Evolutionary conservation across 1,140 invertebrate species (phyloP).

Genomic region (Battus philenor): DNA sequence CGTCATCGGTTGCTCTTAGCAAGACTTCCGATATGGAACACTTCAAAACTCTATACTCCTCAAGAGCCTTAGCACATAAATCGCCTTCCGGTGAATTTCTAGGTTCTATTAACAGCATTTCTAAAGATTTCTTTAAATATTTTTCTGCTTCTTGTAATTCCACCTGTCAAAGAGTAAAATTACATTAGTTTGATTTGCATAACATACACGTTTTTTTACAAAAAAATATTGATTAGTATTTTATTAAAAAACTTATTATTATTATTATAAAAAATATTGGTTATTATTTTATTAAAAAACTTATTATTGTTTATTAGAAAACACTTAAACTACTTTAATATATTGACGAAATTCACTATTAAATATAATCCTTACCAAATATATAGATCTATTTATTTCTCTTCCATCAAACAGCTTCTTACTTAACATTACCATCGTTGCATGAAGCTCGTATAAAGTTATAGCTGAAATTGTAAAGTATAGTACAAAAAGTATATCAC

Average conservation of each 20-base stretch:
- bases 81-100: constrained; percentile 82
- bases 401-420: constrained; percentile 77
- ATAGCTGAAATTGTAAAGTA: constrained; percentile 76
- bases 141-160: constrained; percentile 76
- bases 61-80: constrained; percentile 80
- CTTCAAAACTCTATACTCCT: constrained; percentile 80
- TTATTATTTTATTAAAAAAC: no score
- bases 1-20: constrained; percentile 48
- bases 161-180: constrained; percentile 36
- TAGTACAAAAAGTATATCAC: neutral
- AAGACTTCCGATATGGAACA: constrained; percentile 75
- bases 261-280: no score
- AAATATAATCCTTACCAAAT: constrained; percentile 63
- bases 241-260: no score
- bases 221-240: constrained; percentile 2
- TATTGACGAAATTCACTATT: no score
- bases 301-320: no score
- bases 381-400: constrained; percentile 72
- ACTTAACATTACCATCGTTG: constrained; percentile 79
- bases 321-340: no score
- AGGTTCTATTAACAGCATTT: constrained; percentile 83
- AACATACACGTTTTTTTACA: neutral
- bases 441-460: constrained; percentile 84
- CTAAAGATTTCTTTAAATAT: constrained; percentile 79
- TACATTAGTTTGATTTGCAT: neutral